Conservation (phyloP, 2,797 vertebrate genomes). For the Rhinoraja longicauda region DNA sequence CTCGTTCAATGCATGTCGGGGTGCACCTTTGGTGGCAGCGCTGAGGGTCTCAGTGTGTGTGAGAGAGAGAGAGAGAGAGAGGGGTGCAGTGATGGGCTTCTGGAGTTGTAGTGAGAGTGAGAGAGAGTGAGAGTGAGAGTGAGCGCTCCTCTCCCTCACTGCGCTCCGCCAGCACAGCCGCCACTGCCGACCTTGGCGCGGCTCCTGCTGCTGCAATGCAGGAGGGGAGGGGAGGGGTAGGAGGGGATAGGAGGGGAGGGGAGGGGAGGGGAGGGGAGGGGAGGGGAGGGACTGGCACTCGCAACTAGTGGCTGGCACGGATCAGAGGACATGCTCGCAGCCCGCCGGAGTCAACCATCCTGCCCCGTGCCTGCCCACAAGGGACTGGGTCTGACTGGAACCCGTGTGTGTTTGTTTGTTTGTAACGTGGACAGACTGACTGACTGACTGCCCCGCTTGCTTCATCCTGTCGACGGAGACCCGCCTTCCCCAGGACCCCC, state of each 20-base stretch:
- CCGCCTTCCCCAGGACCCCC: too few relatives aligned
- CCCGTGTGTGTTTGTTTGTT: too few relatives aligned
- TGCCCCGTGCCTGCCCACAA: too few relatives aligned
- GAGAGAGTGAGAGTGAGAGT: too few relatives aligned
- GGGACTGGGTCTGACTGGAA: too few relatives aligned
- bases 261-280: too few relatives aligned
- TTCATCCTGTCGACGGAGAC: too few relatives aligned
- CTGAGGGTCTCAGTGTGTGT: background rate
- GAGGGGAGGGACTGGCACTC: background rate
- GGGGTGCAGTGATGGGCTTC: background rate
- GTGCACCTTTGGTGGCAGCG: background rate
- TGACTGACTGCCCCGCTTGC: too few relatives aligned
- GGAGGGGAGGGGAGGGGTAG: too few relatives aligned
- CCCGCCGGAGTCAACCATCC: background rate
- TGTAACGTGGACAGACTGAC: too few relatives aligned
- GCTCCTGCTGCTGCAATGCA: conserved; percentile 13
- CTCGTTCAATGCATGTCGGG: background rate
- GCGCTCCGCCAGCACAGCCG: background rate
- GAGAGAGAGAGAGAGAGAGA: too few relatives aligned
- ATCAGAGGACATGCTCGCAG: background rate
- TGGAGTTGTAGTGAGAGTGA: background rate
- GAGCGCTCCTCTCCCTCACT: background rate
- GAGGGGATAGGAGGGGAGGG: too few relatives aligned
- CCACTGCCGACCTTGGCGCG: background rate
- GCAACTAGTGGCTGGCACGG: background rate